Evolutionary conservation across 2,797 vertebrate species (phyloP), one percentile per base, ranked within the genome.

Genomic region (Bufotes viridis): DNA sequence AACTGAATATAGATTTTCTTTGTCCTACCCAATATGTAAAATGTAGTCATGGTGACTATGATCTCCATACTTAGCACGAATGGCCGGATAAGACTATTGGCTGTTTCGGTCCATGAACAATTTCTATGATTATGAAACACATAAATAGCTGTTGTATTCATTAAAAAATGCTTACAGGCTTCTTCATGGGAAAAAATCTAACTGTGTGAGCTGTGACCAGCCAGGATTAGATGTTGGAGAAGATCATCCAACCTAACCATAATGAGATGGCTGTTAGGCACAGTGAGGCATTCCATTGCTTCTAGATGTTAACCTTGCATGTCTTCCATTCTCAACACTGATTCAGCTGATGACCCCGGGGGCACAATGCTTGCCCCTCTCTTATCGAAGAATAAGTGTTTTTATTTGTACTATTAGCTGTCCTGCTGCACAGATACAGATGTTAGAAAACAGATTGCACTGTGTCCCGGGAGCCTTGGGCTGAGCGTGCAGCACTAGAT

Each of bases 391-490:
- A 13, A 61, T 58, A 58, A 75, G 69, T 49, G 53, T 72, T 51
- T 86, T 72, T 58, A 70, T 86, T 80, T 55, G 57, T 78, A 81
- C 67, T 69, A 86, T 82, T 53, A 89, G 26, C 18, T 14, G 61
- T 63, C 81, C 42, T 84, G 17, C 78, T 81, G 42, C 57, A 72
- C 26, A 29, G 55, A 57, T 26, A 69, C 26, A 65, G 20, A 26
- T 78, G 26, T 75, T 75, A 76, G 65, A 74, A 12, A 63, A 76
- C 65, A 29, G 79, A 76, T 75, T 86, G 51, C 26, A 78, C 57
- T 82, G 79, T 89, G n/a, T 29, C 8, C n/a, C 20, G 11, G 22
- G 12, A 58, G 20, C 88, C 72, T 81, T 11, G 7, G 79, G 79
- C 79, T 22, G 53, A 82, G 70, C 22, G 60, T 76, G 60, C 20